Evolutionary conservation across 2,113 vertebrate species (phyloP).

Genomic region (Mobula hypostoma): DNA sequence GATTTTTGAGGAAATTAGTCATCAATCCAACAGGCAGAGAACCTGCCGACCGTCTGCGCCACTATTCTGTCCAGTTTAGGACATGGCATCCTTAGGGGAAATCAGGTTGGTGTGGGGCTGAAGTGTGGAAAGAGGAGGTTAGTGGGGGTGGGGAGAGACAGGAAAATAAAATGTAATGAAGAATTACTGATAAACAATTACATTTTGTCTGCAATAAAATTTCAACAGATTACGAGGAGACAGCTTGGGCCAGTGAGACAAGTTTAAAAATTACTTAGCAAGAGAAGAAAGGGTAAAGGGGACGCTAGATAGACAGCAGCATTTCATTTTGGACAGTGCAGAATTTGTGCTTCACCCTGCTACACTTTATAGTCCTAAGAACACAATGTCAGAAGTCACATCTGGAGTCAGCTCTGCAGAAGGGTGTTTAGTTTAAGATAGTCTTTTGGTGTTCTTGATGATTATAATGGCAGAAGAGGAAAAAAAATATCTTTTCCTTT

Average conservation of each 20-base stretch:
- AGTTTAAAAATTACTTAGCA: not conserved
- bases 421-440: slow-evolving; percentile 1
- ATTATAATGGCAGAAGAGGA: slow-evolving; percentile 27
- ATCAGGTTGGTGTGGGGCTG: not conserved
- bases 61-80: slow-evolving; percentile 20
- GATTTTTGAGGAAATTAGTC: slow-evolving; percentile 35
- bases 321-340: slow-evolving; percentile 7
- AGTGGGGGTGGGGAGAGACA: not conserved
- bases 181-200: too few relatives aligned
- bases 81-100: not conserved
- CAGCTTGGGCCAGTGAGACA: not conserved
- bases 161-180: not conserved
- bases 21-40: slow-evolving; percentile 23
- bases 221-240: not conserved
- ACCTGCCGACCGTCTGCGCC: not conserved
- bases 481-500: not conserved
- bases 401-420: not conserved
- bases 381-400: slow-evolving; percentile 30
- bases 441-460: slow-evolving; percentile 12
- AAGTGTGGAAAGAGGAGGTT: not conserved
- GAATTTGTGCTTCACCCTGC: not conserved
- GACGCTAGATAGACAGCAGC: not conserved
- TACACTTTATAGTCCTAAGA: not conserved
- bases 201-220: not conserved
- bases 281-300: not conserved